phyloP scores from a whole-genome alignment of 2,797 vertebrate genomes.

The Peromyscus aztecus region DNA sequence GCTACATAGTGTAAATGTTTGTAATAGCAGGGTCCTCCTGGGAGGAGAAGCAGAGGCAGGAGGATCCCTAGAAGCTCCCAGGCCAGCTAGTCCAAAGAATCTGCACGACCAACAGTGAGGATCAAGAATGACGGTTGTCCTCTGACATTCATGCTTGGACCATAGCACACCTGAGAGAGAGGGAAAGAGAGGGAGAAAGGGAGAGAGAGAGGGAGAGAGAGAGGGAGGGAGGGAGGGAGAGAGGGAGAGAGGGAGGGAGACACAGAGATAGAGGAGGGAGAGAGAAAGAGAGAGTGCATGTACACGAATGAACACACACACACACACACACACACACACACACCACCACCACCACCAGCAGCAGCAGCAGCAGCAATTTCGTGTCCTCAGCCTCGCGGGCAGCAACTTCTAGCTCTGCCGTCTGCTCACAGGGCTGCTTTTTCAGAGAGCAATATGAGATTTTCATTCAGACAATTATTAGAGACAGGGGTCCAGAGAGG shows the following conservation, averaged over 20 bases:
- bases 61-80: neutral
- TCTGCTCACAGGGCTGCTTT: neutral
- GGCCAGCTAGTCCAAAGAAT: neutral
- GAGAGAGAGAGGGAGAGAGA: neutral
- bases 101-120: too few species aligned
- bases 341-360: neutral
- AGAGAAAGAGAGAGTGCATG: neutral
- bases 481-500: neutral
- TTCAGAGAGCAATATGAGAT: neutral
- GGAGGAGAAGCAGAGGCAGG: neutral
- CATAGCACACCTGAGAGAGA: too few species aligned
- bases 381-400: rapidly evolving
- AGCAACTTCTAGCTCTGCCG: neutral
- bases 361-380: too few species aligned
- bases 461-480: neutral
- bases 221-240: neutral
- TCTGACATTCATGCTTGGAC: neutral
- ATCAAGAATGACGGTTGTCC: neutral
- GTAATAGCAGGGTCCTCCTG: neutral
- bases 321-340: neutral
- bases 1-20: neutral
- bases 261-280: too few species aligned
- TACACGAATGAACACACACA: rapidly evolving
- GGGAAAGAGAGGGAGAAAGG: too few species aligned
- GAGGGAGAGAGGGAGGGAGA: too few species aligned